Base-by-base conservation (phyloP, 2,888 invertebrate species). In the Physocephala rufipes region DNA sequence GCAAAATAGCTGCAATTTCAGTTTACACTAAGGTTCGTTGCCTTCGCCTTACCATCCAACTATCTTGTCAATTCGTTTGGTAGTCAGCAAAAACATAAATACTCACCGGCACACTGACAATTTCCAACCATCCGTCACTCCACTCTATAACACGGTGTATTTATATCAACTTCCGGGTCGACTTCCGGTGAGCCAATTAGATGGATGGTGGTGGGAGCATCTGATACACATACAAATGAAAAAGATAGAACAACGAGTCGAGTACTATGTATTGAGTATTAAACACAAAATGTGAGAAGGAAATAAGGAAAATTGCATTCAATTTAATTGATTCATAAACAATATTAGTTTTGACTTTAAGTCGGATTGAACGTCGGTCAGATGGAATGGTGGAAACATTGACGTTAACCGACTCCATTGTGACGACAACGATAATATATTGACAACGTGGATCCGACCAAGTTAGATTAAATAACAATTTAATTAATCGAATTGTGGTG, bases 81-180 rank as follows among this genome's bases (percentile, higher is more conserved):
- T n/a, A 55, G 55, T 21, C 7, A 65, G 0, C 65, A 26, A n/a
- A n/a, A n/a, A n/a, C 24, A 47, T 2, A 2, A 24, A 2, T 62
- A 74, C 79, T 82, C 82, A 91, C 91, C 79, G 91, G 90, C 75
- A 90, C 87, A 79, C 90, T 90, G 67, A 90, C 89, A 75, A 91
- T 89, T 82, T 91, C 90, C 55, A 87, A 88, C 78, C 89, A 88
- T 62, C 90, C 90, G 70, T 89, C 88, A 71, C 90, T 88, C 79
- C 90, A 88, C 93, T 93, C 93, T 70, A 90, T 89, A 71, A 92
- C 90, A 73, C 89, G 93, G 88, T 58, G 89, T 88, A 86, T 92
- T 91, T 79, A 90, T 90, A 76, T 91, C 90, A 84, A 93, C 93
- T 84, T 93, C 92, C 78, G 93, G 87, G 86, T 91, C 91, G 74